Percentiles rank a stretch among this genome's conserved stretches.
Conservation (phyloP, 1,140 invertebrate species). For the Wasmannia auropunctata region DNA sequence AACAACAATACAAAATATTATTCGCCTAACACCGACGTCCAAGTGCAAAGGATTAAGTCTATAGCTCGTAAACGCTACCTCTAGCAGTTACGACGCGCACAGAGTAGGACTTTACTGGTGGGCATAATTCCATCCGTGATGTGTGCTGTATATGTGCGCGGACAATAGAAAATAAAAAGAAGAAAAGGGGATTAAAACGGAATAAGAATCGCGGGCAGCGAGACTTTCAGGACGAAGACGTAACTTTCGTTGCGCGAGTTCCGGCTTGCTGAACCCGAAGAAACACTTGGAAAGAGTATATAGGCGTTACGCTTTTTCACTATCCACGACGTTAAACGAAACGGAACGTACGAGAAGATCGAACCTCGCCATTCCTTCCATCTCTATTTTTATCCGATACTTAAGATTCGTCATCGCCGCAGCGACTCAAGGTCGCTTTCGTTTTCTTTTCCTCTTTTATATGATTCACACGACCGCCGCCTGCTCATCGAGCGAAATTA, state of each 20-base stretch:
- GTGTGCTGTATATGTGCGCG: background rate
- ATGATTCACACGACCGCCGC: slow-evolving; percentile 10
- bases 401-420: background rate
- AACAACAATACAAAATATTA: slow-evolving; percentile 50
- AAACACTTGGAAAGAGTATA: slow-evolving; percentile 11
- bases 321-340: slow-evolving; percentile 2
- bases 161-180: background rate
- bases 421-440: background rate
- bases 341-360: background rate
- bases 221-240: slow-evolving; percentile 38
- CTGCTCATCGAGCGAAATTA: slow-evolving; percentile 31
- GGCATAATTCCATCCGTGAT: background rate
- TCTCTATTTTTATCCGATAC: background rate
- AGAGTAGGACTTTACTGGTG: slow-evolving; percentile 12
- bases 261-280: background rate
- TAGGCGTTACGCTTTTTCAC: background rate
- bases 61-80: background rate
- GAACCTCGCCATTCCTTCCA: background rate
- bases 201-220: slow-evolving; percentile 14
- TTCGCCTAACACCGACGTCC: slow-evolving; percentile 39
- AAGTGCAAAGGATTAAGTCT: slow-evolving; percentile 38
- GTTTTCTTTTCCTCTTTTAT: background rate
- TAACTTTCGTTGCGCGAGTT: slow-evolving; percentile 35
- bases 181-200: background rate
- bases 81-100: slow-evolving; percentile 27